phyloP scores from a whole-genome alignment of 2,888 invertebrate species.

The Nymphalis polychloros region DNA sequence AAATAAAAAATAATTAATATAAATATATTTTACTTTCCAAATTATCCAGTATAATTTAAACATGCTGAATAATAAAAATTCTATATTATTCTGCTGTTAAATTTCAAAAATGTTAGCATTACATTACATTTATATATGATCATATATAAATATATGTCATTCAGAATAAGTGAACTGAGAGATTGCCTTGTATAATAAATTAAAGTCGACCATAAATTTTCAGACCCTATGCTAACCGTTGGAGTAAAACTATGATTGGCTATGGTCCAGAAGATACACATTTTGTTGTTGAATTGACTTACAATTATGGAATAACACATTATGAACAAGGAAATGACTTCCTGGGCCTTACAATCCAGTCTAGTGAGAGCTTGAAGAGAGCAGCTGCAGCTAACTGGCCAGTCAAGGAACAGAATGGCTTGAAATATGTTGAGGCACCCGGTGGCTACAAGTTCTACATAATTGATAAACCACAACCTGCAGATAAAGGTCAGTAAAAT shows the following conservation, averaged over 20 bases:
- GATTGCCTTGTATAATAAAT: too few species aligned
- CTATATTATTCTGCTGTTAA: too few species aligned
- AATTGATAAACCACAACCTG: slow-evolving; percentile 86
- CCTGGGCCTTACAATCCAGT: slow-evolving; percentile 90
- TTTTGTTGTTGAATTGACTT: slow-evolving; percentile 98
- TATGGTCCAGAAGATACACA: slow-evolving; percentile 97
- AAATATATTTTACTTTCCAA: neutral
- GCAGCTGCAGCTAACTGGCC: slow-evolving; percentile 89
- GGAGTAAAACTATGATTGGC: slow-evolving; percentile 99
- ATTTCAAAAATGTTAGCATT: too few species aligned
- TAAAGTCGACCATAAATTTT: slow-evolving; percentile 11
- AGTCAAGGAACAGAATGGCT: slow-evolving; percentile 82
- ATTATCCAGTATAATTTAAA: too few species aligned
- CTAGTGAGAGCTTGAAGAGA: slow-evolving; percentile 87
- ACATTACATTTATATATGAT: neutral
- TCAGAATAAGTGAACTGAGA: neutral
- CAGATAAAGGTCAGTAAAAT: slow-evolving; percentile 80
- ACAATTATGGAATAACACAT: slow-evolving; percentile 95
- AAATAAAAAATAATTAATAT: slow-evolving; percentile 41
- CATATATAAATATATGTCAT: too few species aligned
- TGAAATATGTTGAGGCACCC: slow-evolving; percentile 88
- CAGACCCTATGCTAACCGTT: slow-evolving; percentile 98
- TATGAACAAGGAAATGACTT: slow-evolving; percentile 97
- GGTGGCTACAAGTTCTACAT: slow-evolving; percentile 95
- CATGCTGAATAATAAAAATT: too few species aligned